Evolutionary conservation across 2,888 invertebrate species (phyloP), one percentile per base, ranked within the genome.

Genomic region (Ephialtes manifestator): DNA sequence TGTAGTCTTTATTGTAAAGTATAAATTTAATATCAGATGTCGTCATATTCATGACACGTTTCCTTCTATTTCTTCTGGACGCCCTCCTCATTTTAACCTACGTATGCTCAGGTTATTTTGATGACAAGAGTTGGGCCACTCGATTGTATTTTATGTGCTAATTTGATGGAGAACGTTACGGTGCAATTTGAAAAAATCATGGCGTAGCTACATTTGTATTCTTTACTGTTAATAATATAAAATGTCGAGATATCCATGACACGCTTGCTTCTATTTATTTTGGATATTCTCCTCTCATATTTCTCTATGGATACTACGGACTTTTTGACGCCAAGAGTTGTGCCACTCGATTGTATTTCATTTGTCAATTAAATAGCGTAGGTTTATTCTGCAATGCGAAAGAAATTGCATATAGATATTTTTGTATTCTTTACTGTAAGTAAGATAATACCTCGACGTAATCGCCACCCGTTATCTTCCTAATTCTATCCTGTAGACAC

Each of bases 301-400:
- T 90, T 75, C 85, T 91, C 35, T 91, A 90, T 35, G 90, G 90
- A 55, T 92, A 92, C 74, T 91, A 74, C 89, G 8, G 13, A 24
- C n/a, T 68, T 24, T 35, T 53, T 53, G 18, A 39, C 39, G 8
- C n/a, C 18, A 35, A n/a, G 11, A 20, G 11, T 20, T 65, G 15
- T 35, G 4, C 0, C 58, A n/a, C 28, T 55, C 24, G 39, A 58
- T 58, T 58, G 58, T 58, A 15, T 58, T 58, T 10, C 2, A 58
- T 58, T 58, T 13, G 13, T 58, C 58, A 24, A 58, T 28, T 58
- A 2, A 7, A 20, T 53, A 20, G 53, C 7, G 2, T 20, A 20
- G 10, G 13, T 11, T 11, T 13, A 46, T 13, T 46, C 11, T 46
- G 46, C 46, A 13, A 46, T 46, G 3, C 13, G 46, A 46, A 13